phyloP scores from a whole-genome alignment of 2,113 vertebrate genomes.

The Physeter macrocephalus region DNA sequence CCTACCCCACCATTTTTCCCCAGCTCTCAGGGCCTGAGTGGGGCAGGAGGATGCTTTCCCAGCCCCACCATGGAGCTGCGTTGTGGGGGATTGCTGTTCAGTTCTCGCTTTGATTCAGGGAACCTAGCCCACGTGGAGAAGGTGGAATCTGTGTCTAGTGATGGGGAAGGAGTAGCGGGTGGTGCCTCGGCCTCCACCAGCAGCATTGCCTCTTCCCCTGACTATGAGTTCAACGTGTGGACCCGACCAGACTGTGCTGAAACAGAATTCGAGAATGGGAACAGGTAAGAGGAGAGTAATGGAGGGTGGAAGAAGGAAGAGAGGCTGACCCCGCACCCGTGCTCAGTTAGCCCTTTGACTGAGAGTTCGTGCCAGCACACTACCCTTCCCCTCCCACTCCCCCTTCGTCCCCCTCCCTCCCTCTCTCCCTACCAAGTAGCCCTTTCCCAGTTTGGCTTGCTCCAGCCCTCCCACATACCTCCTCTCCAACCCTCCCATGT shows the following conservation, averaged over 20 bases:
- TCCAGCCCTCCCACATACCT: background rate
- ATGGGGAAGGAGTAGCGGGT: slow-evolving; percentile 56
- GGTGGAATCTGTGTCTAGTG: slow-evolving; percentile 75
- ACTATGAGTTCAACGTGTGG: slow-evolving; percentile 96
- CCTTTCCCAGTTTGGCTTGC: background rate
- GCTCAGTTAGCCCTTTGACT: background rate
- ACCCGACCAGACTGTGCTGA: slow-evolving; percentile 93
- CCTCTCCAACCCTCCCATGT: background rate
- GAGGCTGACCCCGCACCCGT: background rate
- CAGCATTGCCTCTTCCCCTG: slow-evolving; percentile 69
- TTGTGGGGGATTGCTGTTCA: slow-evolving; percentile 88
- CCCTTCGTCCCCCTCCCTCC: too few relatives aligned
- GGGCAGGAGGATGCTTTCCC: slow-evolving; percentile 73
- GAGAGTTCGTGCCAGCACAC: too few relatives aligned
- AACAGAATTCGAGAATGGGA: slow-evolving; percentile 93
- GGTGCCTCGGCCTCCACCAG: slow-evolving; percentile 28
- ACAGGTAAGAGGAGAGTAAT: slow-evolving; percentile 82
- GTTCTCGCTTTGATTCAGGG: slow-evolving; percentile 94
- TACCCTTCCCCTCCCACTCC: background rate
- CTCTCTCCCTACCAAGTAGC: background rate
- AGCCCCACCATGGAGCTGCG: slow-evolving; percentile 73
- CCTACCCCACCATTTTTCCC: background rate
- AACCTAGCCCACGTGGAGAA: slow-evolving; percentile 92
- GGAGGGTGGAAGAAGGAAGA: background rate
- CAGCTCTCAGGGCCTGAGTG: slow-evolving; percentile 58